Evolutionary conservation across 2,888 invertebrate genomes (phyloP).

Genomic region (Drosophila mayaguana): DNA sequence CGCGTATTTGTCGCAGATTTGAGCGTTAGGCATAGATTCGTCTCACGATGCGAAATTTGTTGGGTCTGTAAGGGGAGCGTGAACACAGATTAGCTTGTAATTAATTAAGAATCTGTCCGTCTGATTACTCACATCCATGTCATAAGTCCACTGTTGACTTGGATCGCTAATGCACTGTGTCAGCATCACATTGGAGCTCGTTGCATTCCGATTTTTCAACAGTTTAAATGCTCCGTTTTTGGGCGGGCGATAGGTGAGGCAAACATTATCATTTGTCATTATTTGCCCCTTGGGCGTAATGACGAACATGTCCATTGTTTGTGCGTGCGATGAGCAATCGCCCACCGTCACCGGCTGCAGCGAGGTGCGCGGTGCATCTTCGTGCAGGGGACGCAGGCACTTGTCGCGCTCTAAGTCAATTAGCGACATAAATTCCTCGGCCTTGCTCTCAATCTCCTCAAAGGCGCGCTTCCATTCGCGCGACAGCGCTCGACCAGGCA

Average conservation of each 20-base stretch:
- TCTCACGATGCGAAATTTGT: constrained; percentile 81
- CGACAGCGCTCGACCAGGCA: constrained; percentile 77
- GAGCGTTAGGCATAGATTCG: constrained; percentile 82
- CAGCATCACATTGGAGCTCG: constrained; percentile 80
- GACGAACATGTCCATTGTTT: constrained; percentile 89
- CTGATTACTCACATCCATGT: constrained; percentile 81
- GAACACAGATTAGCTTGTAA: neutral
- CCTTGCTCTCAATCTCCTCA: constrained; percentile 71
- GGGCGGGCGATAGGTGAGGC: constrained; percentile 89
- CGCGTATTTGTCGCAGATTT: constrained; percentile 69
- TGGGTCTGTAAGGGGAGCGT: constrained; percentile 71
- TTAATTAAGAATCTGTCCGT: neutral
- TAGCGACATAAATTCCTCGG: constrained; percentile 68
- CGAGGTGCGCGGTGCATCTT: constrained; percentile 67
- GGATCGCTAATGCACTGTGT: constrained; percentile 76
- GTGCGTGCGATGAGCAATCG: constrained; percentile 79
- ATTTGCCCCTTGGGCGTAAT: constrained; percentile 88
- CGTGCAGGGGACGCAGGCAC: constrained; percentile 78
- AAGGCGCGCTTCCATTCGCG: constrained; percentile 80
- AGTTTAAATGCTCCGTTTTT: constrained; percentile 68
- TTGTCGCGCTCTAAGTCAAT: constrained; percentile 81
- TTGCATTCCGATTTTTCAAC: constrained; percentile 76
- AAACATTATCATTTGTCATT: constrained; percentile 95
- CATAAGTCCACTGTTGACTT: constrained; percentile 83
- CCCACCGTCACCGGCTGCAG: constrained; percentile 79